Evolutionary conservation across 2,113 vertebrate genomes (phyloP).

Genomic region (Lepus timidus): DNA sequence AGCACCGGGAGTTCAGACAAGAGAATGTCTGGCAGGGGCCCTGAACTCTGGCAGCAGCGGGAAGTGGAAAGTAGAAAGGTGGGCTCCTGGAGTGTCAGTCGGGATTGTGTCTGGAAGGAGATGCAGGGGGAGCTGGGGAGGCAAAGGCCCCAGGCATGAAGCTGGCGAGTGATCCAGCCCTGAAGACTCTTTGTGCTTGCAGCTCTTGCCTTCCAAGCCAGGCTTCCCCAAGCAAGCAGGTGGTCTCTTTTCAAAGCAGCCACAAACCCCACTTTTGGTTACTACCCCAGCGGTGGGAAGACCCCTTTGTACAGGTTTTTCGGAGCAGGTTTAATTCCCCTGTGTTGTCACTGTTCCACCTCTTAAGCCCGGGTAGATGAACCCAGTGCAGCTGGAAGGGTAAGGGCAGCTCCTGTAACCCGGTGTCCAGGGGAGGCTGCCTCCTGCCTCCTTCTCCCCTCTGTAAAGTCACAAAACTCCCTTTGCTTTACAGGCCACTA

Average conservation of each 20-base stretch:
- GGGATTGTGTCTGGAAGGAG: fast-evolving
- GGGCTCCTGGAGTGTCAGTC: background rate
- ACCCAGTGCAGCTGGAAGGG: background rate
- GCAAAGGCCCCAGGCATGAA: background rate
- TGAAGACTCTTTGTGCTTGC: background rate
- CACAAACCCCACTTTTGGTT: background rate
- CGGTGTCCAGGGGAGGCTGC: no score
- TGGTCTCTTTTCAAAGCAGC: background rate
- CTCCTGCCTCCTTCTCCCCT: background rate
- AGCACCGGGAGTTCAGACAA: background rate
- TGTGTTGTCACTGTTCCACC: fast-evolving
- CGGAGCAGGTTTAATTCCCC: background rate
- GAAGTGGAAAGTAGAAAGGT: background rate
- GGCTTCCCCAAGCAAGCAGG: background rate
- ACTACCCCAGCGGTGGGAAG: background rate
- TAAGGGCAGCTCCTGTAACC: background rate
- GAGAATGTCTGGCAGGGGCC: constrained; percentile 5
- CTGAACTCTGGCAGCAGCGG: background rate
- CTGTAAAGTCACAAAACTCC: background rate
- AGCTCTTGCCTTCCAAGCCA: background rate
- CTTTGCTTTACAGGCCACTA: background rate
- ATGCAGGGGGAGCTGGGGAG: fast-evolving
- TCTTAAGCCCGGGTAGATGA: background rate
- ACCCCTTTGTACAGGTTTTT: background rate
- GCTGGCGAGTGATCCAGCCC: background rate